phyloP scores from a whole-genome alignment of 2,797 vertebrate genomes.

The Mormyrops attenuatus region DNA sequence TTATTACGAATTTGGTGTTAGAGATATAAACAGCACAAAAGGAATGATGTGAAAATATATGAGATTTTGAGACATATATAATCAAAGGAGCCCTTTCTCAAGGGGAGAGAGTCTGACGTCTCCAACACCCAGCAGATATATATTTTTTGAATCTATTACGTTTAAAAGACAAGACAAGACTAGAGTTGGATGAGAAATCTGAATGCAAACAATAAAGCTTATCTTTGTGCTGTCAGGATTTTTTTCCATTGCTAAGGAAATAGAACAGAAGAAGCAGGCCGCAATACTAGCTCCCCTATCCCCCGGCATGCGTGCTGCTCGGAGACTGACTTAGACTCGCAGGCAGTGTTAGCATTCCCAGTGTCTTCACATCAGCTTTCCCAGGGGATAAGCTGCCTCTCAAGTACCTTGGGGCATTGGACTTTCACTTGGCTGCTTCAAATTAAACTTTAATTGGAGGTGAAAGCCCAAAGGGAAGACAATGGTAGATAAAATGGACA shows the following conservation, averaged over 20 bases:
- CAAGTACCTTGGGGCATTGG: neutral
- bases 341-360: neutral
- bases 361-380: no score
- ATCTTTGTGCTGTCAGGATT: neutral
- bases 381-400: conserved; percentile 1
- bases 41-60: neutral
- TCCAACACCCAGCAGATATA: neutral
- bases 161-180: conserved; percentile 2
- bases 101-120: neutral
- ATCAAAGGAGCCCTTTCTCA: neutral
- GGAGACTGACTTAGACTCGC: neutral
- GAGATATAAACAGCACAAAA: neutral
- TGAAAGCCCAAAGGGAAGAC: conserved; percentile 18
- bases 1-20: neutral
- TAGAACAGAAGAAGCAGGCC: neutral
- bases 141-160: neutral
- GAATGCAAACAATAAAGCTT: neutral
- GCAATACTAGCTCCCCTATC: neutral
- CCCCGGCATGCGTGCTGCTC: neutral
- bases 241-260: neutral
- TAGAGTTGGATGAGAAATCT: neutral
- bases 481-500: conserved; percentile 17
- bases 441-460: conserved; percentile 28
- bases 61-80: neutral
- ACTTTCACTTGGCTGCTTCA: conserved; percentile 17